Evolutionary conservation across 2,797 vertebrate genomes (phyloP), one percentile per base, ranked within the genome.

Genomic region (Lacerta bilineata): DNA sequence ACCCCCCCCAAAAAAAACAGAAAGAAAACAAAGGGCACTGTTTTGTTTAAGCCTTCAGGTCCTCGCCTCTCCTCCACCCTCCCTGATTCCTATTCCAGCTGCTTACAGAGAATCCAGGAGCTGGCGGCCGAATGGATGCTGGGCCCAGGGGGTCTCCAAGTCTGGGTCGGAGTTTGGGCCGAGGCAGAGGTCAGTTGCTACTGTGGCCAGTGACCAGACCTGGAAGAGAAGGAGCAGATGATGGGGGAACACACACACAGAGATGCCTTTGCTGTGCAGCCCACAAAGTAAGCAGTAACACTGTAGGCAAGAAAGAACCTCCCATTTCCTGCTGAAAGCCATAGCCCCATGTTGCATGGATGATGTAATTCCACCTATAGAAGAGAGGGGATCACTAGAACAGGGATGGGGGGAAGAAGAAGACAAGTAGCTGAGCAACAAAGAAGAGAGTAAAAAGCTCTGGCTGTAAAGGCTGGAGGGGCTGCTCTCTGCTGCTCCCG

Each of bases 171-270:
- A 96, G 90, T 99, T 98, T 0, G 98, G 98, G 94, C 96, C 98
- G 29, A 99, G 98, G 95, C 98, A 99, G 90, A 97, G 96, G 91
- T 97, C 97, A 80, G 98, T 99, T 41, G 99, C 98, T 75, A 99
- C 98, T 3, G 98, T 98, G 1, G 98, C 98, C 94, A 99, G 96
- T 0, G 98, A 98, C 99, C 99, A 99, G 33, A 99, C 98, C 99
- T 99, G 91, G 91, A 86, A 43, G 2, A 69, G 5, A 18, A 80
- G 4, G 43, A 43, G 18, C 29, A 74, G 18, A 27, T 7, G 33
- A 25, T 5, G 20, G n/a, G 13, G 4, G 39, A 4, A 3, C 5
- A 8, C 69, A 7, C 71, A 18, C 71, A 18, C 71, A 36, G 6
- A 74, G 15, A 20, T 8, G 33, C 17, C 71, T 5, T 27, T 43